Evolutionary conservation across 2,888 invertebrate species (phyloP), one percentile per base, ranked within the genome.

Genomic region (Cataglyphis altisquamis): DNA sequence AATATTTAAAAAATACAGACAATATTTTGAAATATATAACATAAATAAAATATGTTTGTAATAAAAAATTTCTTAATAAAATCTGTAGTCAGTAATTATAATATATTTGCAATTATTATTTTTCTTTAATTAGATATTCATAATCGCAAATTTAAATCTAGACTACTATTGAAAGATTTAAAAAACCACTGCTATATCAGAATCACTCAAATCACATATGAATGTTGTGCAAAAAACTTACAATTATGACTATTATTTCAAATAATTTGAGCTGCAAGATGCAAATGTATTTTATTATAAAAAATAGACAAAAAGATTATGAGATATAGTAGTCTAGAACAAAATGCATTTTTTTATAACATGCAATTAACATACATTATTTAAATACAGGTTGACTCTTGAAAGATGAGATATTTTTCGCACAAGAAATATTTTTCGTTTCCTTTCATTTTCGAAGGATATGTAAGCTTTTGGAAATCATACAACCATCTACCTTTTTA

Each of bases 401-500:
- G 45, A 41, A 67, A 70, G 12, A 57, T 36, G 25, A 75, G 25
- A 78, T 57, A 68, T 78, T 78, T 78, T 78, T 78, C 36, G 32
- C n/a, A 74, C n/a, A 18, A 39, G 52, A 75, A 39, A 18, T 78
- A 25, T 78, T 78, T 78, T 78, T 60, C 32, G 15, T 66, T 75
- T 48, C 18, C 66, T 21, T 25, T 78, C 70, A 41, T 78, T 78
- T 68, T 77, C 57, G 32, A 41, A 57, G 41, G 29, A 68, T 41
- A 15, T 57, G 41, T 70, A 57, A 78, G 57, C 45, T 57, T 68
- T 70, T 60, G 72, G 21, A 80, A 72, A 18, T 48, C 45, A 62
- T 48, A 70, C 70, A 78, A 32, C 25, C 60, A 60, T 78, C 78
- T 48, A 80, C 36, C 12, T 72, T 80, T 80, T 80, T 80, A 15